Evolutionary conservation across 2,113 vertebrate species (phyloP), one percentile per base, ranked within the genome.

Genomic region (Austrofundulus limnaeus): DNA sequence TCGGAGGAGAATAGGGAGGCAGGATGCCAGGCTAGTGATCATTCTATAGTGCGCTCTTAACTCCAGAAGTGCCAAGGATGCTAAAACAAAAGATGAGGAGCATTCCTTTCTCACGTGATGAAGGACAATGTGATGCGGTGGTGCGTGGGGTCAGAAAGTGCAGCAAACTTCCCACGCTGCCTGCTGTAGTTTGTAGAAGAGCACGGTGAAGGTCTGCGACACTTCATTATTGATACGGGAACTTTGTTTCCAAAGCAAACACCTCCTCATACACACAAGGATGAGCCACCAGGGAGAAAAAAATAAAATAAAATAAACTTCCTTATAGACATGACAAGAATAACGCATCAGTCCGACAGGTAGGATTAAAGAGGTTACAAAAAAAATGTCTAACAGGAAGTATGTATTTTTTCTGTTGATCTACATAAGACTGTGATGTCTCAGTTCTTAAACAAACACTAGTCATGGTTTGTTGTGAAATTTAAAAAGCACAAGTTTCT

Each of bases 141-240:
- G 79, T 87, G 86, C 78, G 51, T 77, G 78, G 78, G 87, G 88
- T 92, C 85, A 79, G 80, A 80, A 83, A 87, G 88, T 82, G 86
- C 88, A 85, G 56, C 57, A 67, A 80, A 87, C 81, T 92, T 92
- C 90, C 89, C 89, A 92, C 90, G 87, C 85, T 83, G 82, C 81
- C 67, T 57, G 24, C 9, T 14, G 31, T 19, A 31, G 24, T 16
- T 54, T 64, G 55, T 56, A 45, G 51, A 66, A 49, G 55, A 75
- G 72, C 66, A 50, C 20, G 28, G 64, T 67, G 65, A 37, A 46
- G 63, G 41, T 48, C 66, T 23, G 47, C 20, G 61, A 64, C 52
- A 60, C 39, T 75, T 78, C 57, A 72, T 76, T 71, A 66, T 13
- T 55, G 67, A 61, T 48, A 55, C 34, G 57, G 60, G 39, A 67